A percentile compares a stretch with the other conserved stretches of the same genome.
phyloP scores from a whole-genome alignment of 2,113 vertebrate species.

The Jacana jacana region DNA sequence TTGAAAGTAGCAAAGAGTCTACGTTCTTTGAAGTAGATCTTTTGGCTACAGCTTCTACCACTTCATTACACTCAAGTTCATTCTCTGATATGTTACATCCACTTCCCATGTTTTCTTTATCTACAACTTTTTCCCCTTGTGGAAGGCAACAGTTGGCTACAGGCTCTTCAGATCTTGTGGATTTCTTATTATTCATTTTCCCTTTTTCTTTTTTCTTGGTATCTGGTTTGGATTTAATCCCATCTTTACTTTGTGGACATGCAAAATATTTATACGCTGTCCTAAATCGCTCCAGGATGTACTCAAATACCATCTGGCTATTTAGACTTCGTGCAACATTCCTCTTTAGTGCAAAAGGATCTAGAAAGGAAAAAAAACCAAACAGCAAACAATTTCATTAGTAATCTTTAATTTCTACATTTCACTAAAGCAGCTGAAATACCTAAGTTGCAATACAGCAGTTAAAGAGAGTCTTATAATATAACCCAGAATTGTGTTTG shows the following conservation, averaged over 20 bases:
- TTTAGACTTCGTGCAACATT: slow-evolving; percentile 97
- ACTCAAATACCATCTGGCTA: slow-evolving; percentile 99
- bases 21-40: slow-evolving; percentile 44
- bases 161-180: slow-evolving; percentile 63
- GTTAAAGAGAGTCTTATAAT: background rate
- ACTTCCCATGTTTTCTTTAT: slow-evolving; percentile 47
- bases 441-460: background rate
- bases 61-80: slow-evolving; percentile 64
- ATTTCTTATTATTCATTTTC: slow-evolving; percentile 73
- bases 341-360: slow-evolving; percentile 97
- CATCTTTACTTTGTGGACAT: slow-evolving; percentile 86
- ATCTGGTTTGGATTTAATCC: slow-evolving; percentile 73
- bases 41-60: slow-evolving; percentile 61
- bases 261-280: slow-evolving; percentile 96
- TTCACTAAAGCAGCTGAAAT: slow-evolving; percentile 17
- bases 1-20: slow-evolving; percentile 45
- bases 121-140: slow-evolving; percentile 57
- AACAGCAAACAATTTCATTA: slow-evolving; percentile 30
- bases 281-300: slow-evolving; percentile 95
- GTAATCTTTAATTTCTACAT: background rate
- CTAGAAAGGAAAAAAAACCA: slow-evolving; percentile 74
- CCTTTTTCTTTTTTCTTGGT: slow-evolving; percentile 77
- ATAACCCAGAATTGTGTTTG: background rate
- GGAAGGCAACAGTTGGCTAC: slow-evolving; percentile 67
- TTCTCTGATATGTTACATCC: slow-evolving; percentile 20